A percentile compares a stretch with the other conserved stretches of the same genome.
phyloP scores from a whole-genome alignment of 1,140 invertebrate genomes.

The Drosophila lowei region DNA sequence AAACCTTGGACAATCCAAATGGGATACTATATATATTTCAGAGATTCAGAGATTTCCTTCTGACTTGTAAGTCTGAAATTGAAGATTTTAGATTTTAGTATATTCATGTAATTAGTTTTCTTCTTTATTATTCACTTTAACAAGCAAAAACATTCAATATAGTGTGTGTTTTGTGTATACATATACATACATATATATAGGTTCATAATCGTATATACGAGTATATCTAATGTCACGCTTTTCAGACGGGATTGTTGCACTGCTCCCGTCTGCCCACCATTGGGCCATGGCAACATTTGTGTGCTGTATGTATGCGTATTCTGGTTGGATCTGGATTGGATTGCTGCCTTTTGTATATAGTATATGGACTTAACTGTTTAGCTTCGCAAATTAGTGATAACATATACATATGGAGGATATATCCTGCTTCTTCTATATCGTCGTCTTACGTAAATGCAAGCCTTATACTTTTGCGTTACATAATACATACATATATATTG shows the following conservation, averaged over 20 bases:
- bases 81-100: too few relatives aligned
- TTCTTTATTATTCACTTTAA: conserved; percentile 79
- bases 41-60: too few relatives aligned
- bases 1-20: too few relatives aligned
- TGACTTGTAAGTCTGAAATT: too few relatives aligned
- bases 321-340: conserved; percentile 6
- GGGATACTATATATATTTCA: too few relatives aligned
- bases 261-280: not conserved
- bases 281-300: not conserved
- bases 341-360: conserved; percentile 25
- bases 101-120: conserved; percentile 46
- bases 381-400: conserved; percentile 71
- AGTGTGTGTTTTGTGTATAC: conserved; percentile 60
- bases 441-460: conserved; percentile 50
- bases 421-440: conserved; percentile 21
- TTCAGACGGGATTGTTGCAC: conserved; percentile 5
- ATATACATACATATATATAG: conserved; percentile 26
- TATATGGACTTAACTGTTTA: conserved; percentile 69
- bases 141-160: conserved; percentile 83
- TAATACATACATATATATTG: conserved; percentile 40
- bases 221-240: not conserved
- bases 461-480: conserved; percentile 46
- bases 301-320: too few relatives aligned
- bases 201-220: conserved; percentile 13
- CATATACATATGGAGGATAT: conserved; percentile 60